These are phyloP conservation scores for Morone saxatilis DNA, from an alignment of 2,113 vertebrate genomes.

Conservation along the genomic window DNA sequence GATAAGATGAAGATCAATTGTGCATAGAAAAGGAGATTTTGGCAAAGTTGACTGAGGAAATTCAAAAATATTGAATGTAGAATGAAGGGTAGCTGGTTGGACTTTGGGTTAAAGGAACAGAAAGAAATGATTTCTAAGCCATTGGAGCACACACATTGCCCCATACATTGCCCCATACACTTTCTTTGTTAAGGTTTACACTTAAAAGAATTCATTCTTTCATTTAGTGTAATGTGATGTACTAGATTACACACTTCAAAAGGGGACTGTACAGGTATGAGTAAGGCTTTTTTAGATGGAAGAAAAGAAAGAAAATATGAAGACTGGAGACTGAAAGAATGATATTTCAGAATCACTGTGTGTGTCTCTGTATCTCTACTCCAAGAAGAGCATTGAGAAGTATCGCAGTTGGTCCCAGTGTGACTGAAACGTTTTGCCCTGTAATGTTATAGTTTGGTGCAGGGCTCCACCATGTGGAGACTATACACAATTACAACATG, in stretches of 20 bases:
- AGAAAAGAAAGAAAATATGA: neutral
- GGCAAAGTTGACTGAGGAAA: neutral
- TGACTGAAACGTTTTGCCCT: neutral
- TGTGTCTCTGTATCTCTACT: neutral
- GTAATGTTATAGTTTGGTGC: slow-evolving; percentile 37
- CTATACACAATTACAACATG: neutral
- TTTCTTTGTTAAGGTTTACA: neutral
- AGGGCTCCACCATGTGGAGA: slow-evolving; percentile 78
- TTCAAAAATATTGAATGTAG: neutral
- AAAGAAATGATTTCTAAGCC: neutral
- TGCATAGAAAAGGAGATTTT: neutral
- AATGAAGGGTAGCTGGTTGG: neutral
- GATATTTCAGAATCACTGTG: neutral
- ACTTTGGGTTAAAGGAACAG: neutral
- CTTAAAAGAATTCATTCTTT: neutral
- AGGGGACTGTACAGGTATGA: neutral
- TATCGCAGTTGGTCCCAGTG: neutral
- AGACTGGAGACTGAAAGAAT: neutral
- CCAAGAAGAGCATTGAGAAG: neutral
- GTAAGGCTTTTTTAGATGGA: neutral
- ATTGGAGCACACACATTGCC: neutral
- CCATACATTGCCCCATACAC: neutral
- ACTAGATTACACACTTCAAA: neutral
- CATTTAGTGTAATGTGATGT: neutral
- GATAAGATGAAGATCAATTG: neutral